Evolutionary conservation across 2,113 vertebrate genomes (phyloP), one percentile per base, ranked within the genome.

Genomic region (Sphaerodactylus townsendi): DNA sequence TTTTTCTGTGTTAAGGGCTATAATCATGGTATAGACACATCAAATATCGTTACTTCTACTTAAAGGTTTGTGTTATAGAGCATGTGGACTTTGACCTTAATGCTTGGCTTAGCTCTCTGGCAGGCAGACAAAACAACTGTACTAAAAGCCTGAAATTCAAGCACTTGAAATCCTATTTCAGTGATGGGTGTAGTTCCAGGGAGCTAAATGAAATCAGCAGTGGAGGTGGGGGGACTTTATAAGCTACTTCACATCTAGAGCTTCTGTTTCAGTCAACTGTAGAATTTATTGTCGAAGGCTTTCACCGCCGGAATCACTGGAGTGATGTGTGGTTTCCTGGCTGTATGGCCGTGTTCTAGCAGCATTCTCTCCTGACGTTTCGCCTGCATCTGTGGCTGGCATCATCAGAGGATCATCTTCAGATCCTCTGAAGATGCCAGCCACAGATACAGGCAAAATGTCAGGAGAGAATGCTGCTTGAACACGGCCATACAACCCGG

Each of bases 11-110:
- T 77, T 28, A 0, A 2, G 53, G 1, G 1, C 35, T 0, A 0
- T 50, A 21, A 15, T 80, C 13, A 56, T 66, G 69, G 56, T 71
- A 77, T 44, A 56, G 75, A 78, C 39, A 66, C 41, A 25, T 1
- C 19, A 5, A 30, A 80, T 33, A 50, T 86, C 0, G 0, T 23
- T 64, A 48, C 19, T 84, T 79, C 19, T 10, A 72, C 74, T 46
- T 0, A 3, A 66, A 25, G 72, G 50, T 78, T 70, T 66, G 30
- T 79, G 81, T 44, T 74, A 41, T 35, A 0, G 0, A 6, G 48
- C 66, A 17, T 74, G 71, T 86, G 87, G 82, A 75, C 83, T 91
- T 86, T 0, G 76, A 66, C 87, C 72, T 25, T 77, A 84, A 44
- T 59, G 21, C 23, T 5, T 50, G 65, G 19, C 77, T 87, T 44